Evolutionary conservation across 2,797 vertebrate species (phyloP), one percentile per base, ranked within the genome.

Genomic region (Sphenopsis melanotis): DNA sequence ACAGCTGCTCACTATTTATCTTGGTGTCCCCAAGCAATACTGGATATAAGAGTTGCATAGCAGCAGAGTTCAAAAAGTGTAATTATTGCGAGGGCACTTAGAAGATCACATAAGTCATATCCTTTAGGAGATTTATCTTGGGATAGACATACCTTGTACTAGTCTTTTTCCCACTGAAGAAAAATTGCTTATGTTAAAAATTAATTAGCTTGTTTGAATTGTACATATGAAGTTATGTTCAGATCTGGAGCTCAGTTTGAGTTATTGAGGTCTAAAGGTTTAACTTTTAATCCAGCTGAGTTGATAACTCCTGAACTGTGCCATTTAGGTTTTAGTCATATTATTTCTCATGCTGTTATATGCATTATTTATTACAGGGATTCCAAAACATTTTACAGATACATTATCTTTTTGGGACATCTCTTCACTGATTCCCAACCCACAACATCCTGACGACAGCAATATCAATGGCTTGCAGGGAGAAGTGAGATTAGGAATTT

Each of bases 321-420:
- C n/a, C 46, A 91, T 92, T 91, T 89, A 87, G 82, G 47, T 91
- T 93, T 89, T 63, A 85, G 61, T 91, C 32, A 14, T 87, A 27
- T 44, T 93, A 87, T 89, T 87, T 81, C 61, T 72, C 36, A 78
- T 85, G 64, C 56, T 71, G 64, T 47, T 90, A 20, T 55, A 74
- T 94, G 24, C 69, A 75, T 90, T 89, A 85, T 94, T 92, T 94
- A 87, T 81, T 50, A 47, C 34, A 76, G 61, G 52, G 29, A 85
- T 88, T 94, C 65, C 76, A 89, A 76, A 94, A 88, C 34, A 65
- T 69, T 95, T 95, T 81, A 81, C 85, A 92, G 78, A 55, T 82
- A 78, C 11, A 14, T 64, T 92, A 80, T 95, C 84, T 93, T 83
- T 78, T 75, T 69, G 50, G 79, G 77, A 85, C 68, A 68, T 89